phyloP scores from a whole-genome alignment of 1,140 invertebrate genomes.

The Steinernema feltiae region DNA sequence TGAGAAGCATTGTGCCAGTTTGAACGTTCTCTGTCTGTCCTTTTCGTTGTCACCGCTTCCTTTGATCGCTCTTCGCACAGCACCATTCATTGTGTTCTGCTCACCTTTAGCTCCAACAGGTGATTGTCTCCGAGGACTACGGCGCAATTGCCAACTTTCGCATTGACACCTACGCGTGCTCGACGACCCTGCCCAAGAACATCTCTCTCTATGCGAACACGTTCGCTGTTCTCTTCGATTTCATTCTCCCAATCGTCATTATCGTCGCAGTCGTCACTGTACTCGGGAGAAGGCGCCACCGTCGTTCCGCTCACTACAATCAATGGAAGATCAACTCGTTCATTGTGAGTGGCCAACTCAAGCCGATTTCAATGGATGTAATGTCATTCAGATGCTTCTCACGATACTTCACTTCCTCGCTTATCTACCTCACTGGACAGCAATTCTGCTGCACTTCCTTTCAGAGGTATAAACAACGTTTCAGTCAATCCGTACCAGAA shows the following conservation, averaged over 20 bases:
- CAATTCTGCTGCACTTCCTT: neutral
- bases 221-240: neutral
- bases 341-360: neutral
- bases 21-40: neutral
- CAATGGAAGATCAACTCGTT: neutral
- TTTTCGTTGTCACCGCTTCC: neutral
- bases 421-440: constrained; percentile 2
- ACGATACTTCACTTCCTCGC: neutral
- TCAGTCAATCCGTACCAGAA: no score
- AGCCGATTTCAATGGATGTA: neutral
- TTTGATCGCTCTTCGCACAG: neutral
- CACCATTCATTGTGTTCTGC: neutral
- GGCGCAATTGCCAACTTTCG: neutral
- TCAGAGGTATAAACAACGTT: no score
- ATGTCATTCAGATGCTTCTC: neutral
- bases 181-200: neutral
- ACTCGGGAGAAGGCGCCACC: neutral
- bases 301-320: neutral
- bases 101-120: neutral
- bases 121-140: neutral
- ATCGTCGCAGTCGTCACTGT: neutral
- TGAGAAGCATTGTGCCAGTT: neutral
- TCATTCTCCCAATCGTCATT: neutral
- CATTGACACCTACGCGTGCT: neutral
- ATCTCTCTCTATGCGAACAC: neutral